These are phyloP conservation scores for Hyposoter didymator DNA, from an alignment of 2,888 invertebrate species.

Conservation along the genomic window DNA sequence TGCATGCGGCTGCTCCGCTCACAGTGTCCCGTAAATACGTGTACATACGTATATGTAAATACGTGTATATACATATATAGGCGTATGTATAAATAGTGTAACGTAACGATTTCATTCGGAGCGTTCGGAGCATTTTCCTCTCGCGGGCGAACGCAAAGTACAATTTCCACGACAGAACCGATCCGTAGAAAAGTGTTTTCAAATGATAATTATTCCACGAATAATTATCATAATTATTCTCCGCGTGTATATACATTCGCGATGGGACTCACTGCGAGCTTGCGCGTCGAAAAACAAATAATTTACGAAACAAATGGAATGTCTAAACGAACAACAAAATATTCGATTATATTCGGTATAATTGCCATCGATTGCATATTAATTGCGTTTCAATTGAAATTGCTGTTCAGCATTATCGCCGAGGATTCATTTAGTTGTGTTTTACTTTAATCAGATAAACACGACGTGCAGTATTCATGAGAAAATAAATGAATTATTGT, in stretches of 20 bases:
- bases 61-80: not conserved
- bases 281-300: not conserved
- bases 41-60: constrained; percentile 12
- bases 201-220: constrained; percentile 19
- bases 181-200: constrained; percentile 11
- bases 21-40: constrained; percentile 19
- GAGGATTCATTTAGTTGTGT: not conserved
- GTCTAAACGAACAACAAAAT: constrained; percentile 10
- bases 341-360: not conserved
- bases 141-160: not conserved
- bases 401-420: not conserved
- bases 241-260: not conserved
- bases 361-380: constrained; percentile 4
- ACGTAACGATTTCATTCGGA: constrained; percentile 9
- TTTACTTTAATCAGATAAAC: constrained; percentile 5
- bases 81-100: not conserved
- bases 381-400: not conserved
- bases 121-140: not conserved
- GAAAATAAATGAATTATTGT: not conserved
- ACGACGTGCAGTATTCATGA: not conserved
- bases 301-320: not conserved
- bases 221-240: constrained; percentile 21
- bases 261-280: not conserved
- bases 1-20: constrained; percentile 73
- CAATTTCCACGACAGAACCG: not conserved